A percentile compares a stretch with the other conserved stretches of the same genome.
Evolutionary conservation across 2,888 invertebrate species (phyloP).

Genomic region (Marasmarcha lunaedactyla): DNA sequence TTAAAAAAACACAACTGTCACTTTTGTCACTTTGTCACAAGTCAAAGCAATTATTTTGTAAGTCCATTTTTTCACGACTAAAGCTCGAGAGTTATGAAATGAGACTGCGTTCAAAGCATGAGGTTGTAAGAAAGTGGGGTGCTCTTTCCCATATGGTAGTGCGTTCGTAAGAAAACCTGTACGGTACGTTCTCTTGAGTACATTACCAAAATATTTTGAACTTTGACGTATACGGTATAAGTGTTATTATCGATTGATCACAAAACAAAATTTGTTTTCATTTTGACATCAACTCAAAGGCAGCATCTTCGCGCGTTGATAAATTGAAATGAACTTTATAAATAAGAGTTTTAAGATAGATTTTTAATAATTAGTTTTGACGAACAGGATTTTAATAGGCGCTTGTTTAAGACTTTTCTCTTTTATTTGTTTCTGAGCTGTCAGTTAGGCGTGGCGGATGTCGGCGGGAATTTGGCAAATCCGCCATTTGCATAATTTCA

Average conservation of each 20-base stretch:
- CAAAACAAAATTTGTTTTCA: conserved; percentile 16
- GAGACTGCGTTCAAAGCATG: conserved; percentile 25
- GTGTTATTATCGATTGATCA: not conserved
- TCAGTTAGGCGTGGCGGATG: conserved; percentile 17
- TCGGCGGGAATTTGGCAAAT: conserved; percentile 9
- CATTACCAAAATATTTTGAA: not conserved
- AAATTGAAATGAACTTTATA: not conserved
- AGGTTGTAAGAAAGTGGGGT: conserved; percentile 39
- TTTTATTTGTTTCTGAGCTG: conserved; percentile 23
- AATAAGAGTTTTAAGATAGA: no score
- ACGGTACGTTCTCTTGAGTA: not conserved
- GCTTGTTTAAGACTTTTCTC: conserved; percentile 22
- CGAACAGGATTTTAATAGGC: conserved; percentile 24
- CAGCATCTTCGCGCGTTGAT: conserved; percentile 11
- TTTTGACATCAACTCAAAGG: conserved; percentile 13
- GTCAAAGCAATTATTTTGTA: conserved; percentile 13
- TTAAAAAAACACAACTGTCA: no score
- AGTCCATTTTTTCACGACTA: conserved; percentile 26
- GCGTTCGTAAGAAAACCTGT: conserved; percentile 13
- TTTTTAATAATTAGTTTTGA: no score
- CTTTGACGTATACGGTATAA: no score
- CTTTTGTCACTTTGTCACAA: conserved; percentile 10
- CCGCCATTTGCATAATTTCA: no score
- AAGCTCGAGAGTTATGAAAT: conserved; percentile 14
- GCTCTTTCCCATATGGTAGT: conserved; percentile 30